Conservation (phyloP, 1,140 invertebrate species). For the Calephelis nemesis region DNA sequence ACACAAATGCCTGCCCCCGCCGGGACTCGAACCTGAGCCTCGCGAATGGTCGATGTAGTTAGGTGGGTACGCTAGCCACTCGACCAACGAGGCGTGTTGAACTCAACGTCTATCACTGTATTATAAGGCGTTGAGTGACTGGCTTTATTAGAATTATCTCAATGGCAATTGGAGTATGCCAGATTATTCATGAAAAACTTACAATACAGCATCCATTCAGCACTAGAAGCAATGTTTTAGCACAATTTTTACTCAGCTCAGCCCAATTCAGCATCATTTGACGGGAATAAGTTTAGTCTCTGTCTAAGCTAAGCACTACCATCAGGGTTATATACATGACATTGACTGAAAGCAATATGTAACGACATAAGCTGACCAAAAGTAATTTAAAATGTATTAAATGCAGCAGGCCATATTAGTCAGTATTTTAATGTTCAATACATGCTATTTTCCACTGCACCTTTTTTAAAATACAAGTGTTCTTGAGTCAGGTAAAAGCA, state of each 20-base stretch:
- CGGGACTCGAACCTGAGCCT: too few relatives aligned
- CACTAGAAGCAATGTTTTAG: constrained; percentile 41
- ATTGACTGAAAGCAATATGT: constrained; percentile 33
- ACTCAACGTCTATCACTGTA: too few relatives aligned
- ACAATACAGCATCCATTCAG: constrained; percentile 50
- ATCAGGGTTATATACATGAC: constrained; percentile 26
- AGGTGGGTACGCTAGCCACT: too few relatives aligned
- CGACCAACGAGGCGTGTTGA: too few relatives aligned
- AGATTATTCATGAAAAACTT: constrained; percentile 27
- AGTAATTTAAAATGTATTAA: background rate
- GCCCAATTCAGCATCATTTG: constrained; percentile 31
- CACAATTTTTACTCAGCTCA: constrained; percentile 33
- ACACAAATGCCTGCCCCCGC: too few relatives aligned
- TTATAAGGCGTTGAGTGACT: too few relatives aligned
- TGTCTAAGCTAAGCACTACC: background rate
- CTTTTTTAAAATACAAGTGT: background rate
- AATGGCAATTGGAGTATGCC: too few relatives aligned
- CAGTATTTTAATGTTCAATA: background rate
- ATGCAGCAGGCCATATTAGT: background rate
- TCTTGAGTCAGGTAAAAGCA: background rate
- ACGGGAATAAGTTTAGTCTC: background rate
- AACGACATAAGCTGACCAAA: background rate
- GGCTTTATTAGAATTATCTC: background rate
- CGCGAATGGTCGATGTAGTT: too few relatives aligned
- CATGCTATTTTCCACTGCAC: background rate